A percentile compares a stretch with the other conserved stretches of the same genome.
Conservation (phyloP, 1,140 invertebrate genomes). For the Caenorhabditis inopinata region DNA sequence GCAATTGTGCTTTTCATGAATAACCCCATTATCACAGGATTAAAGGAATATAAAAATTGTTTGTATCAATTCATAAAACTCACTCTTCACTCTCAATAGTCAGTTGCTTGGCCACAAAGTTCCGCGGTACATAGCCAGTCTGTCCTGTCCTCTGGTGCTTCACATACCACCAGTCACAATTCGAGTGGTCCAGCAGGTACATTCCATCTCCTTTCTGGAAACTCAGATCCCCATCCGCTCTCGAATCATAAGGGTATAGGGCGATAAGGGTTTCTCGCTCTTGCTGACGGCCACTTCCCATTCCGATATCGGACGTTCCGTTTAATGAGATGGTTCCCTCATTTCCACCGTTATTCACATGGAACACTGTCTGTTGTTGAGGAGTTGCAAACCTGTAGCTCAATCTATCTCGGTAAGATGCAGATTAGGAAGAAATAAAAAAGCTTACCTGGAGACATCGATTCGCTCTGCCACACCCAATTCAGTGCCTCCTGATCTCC, state of each 20-base stretch:
- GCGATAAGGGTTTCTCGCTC: slow-evolving; percentile 73
- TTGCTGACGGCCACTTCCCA: neutral
- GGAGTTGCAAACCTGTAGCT: neutral
- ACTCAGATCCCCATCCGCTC: slow-evolving; percentile 84
- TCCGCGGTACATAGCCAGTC: slow-evolving; percentile 86
- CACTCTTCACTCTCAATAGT: slow-evolving; percentile 94
- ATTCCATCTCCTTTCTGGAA: slow-evolving; percentile 72
- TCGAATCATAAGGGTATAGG: slow-evolving; percentile 84
- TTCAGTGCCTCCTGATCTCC: neutral
- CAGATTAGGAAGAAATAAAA: too few relatives aligned
- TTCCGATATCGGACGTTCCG: neutral
- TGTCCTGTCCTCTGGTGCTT: slow-evolving; percentile 75
- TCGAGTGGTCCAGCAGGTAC: slow-evolving; percentile 71
- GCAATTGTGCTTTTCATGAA: too few relatives aligned
- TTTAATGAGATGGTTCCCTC: neutral
- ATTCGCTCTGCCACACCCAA: neutral
- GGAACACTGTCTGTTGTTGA: slow-evolving; percentile 9
- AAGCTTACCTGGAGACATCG: neutral
- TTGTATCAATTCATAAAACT: too few relatives aligned
- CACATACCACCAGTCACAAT: slow-evolving; percentile 89
- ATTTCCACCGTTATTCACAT: slow-evolving; percentile 22
- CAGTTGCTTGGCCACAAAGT: slow-evolving; percentile 87
- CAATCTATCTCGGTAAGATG: neutral
- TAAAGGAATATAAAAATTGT: too few relatives aligned
- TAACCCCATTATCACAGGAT: too few relatives aligned